phyloP scores from a whole-genome alignment of 2,888 invertebrate species.

The Harpalus rufipes region DNA sequence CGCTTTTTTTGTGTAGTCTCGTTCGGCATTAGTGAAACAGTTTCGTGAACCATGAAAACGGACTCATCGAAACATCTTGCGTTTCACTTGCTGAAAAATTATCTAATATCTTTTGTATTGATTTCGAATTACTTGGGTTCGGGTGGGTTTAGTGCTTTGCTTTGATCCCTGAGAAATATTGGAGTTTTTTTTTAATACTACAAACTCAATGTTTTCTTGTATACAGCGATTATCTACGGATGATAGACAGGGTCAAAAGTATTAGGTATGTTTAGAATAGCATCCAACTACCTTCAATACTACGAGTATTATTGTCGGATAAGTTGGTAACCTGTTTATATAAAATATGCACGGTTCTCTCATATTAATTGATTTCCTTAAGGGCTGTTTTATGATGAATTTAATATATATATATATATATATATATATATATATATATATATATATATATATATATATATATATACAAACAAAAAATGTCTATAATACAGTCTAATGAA shows the following conservation, averaged over 20 bases:
- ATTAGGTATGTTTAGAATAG: no score
- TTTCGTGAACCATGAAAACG: constrained; percentile 57
- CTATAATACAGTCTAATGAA: no score
- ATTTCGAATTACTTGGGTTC: constrained; percentile 59
- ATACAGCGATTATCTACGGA: not conserved
- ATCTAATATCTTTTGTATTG: constrained; percentile 60
- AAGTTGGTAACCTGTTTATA: no score
- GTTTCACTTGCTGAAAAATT: constrained; percentile 55
- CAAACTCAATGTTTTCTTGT: not conserved
- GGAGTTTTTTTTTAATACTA: constrained; percentile 12
- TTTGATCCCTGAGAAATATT: constrained; percentile 38
- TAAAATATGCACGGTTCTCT: no score
- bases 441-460: no score
- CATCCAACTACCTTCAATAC: no score
- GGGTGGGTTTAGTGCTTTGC: not conserved
- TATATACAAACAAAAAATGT: no score
- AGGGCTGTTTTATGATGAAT: no score
- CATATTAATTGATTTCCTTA: no score
- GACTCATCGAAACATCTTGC: constrained; percentile 32
- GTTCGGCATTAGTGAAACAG: constrained; percentile 48
- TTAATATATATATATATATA: no score
- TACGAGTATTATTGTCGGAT: no score
- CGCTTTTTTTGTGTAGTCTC: not conserved
- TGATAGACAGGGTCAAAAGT: not conserved
- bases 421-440: no score